Evolutionary conservation across 2,113 vertebrate species (phyloP), one percentile per base, ranked within the genome.

Genomic region (Laticauda laticaudata): DNA sequence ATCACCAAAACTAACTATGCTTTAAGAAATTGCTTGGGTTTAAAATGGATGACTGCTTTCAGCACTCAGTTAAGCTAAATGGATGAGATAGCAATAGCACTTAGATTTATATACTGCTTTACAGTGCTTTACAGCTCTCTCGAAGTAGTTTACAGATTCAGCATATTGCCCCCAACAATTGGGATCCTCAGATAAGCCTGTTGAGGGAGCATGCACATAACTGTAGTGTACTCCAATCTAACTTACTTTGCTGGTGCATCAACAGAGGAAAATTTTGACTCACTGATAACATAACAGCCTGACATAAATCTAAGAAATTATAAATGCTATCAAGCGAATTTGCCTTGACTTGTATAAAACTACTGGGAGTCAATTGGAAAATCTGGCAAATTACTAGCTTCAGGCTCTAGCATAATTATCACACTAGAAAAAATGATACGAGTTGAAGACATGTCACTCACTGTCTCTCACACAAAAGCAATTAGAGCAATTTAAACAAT

Each of bases 401-500:
- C 91, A 91, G 91, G 91, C 91, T 59, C 55, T n/a, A 51, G 54
- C 53, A 56, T 86, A 91, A 91, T 91, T 59, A 91, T 91, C 55
- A 57, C 26, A 18, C 15, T 57, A 57, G 23, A 11, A 86, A 86
- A 91, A 43, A 87, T 56, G 57, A 87, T 57, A 7, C 34, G 21
- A 4, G 75, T 43, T 8, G 39, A 81, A 43, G 56, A n/a, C 39
- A 14, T 61, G 91, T 87, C 91, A 86, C 39, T 43, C 54, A 43
- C 34, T 69, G 61, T 69, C 29, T 69, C 64, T 69, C 29, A 10
- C 34, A 81, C 43, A 59, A 91, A 91, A 48, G 91, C n/a, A 59
- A 91, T 91, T 91, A 86, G 23, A 86, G 55, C 81, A 91, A 91
- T 91, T 91, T 86, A 91, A 86, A 48, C 81, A 51, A 91, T 91